phyloP scores from a whole-genome alignment of 2,888 invertebrate genomes.

The Palloptera scutellata region DNA sequence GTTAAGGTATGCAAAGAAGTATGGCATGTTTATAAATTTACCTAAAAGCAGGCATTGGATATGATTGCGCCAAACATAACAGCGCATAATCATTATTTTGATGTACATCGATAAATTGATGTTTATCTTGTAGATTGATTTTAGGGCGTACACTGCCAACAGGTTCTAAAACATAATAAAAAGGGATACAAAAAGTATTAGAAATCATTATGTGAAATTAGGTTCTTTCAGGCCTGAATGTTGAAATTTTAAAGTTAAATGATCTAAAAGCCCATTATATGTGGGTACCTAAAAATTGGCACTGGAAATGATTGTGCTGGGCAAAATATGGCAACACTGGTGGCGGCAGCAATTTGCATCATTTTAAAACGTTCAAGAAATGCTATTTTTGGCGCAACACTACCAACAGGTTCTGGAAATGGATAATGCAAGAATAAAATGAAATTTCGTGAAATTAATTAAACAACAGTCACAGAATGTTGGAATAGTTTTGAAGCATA shows the following conservation, averaged over 20 bases:
- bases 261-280: too few relatives aligned
- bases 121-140: constrained; percentile 69
- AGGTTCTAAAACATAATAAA: constrained; percentile 61
- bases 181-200: background rate
- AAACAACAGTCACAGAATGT: background rate
- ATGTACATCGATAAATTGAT: constrained; percentile 54
- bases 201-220: background rate
- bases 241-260: background rate
- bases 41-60: constrained; percentile 78
- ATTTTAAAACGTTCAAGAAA: constrained; percentile 71
- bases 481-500: constrained; percentile 16
- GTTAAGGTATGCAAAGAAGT: background rate
- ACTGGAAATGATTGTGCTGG: constrained; percentile 78
- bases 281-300: constrained; percentile 68
- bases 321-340: constrained; percentile 73
- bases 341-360: constrained; percentile 60
- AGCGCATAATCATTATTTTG: constrained; percentile 67
- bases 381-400: constrained; percentile 66
- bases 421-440: background rate
- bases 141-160: constrained; percentile 71
- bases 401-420: constrained; percentile 68
- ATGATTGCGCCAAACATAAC: constrained; percentile 73
- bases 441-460: background rate
- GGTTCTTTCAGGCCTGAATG: constrained; percentile 19
- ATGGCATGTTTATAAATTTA: constrained; percentile 48